Percentiles rank a stretch among this genome's conserved stretches.
These are phyloP conservation scores for Rhinopithecus roxellana DNA, from an alignment of 2,113 vertebrate species.

Conservation along the genomic window DNA sequence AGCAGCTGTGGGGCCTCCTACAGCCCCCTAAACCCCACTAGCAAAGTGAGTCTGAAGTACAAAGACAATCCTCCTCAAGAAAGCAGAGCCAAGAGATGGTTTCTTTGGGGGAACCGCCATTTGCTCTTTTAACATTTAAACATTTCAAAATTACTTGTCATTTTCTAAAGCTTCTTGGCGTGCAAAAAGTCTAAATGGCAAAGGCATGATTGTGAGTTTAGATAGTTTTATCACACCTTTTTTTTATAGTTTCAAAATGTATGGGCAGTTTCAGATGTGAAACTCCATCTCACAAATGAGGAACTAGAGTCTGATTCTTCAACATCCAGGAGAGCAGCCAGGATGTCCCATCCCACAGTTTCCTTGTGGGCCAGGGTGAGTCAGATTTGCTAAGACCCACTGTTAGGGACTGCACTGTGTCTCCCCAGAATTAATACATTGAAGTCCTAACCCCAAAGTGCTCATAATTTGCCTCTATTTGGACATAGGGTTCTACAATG, in stretches of 20 bases:
- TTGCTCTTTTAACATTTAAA: background rate
- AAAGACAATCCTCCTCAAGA: rapidly evolving
- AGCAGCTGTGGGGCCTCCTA: background rate
- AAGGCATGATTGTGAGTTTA: background rate
- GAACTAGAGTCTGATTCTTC: background rate
- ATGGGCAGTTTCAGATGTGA: background rate
- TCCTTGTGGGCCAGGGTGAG: background rate
- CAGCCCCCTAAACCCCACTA: rapidly evolving
- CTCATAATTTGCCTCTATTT: background rate
- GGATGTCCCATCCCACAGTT: too few relatives aligned
- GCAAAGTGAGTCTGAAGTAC: background rate
- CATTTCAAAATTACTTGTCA: background rate
- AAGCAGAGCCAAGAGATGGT: background rate
- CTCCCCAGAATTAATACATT: too few relatives aligned
- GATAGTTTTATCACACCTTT: background rate
- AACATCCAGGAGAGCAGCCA: background rate
- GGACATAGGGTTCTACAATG: background rate
- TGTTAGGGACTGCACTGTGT: rapidly evolving
- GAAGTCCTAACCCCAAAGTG: background rate
- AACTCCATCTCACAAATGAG: background rate
- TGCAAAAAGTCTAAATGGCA: background rate
- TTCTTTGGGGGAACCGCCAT: background rate
- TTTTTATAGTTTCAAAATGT: constrained; percentile 33
- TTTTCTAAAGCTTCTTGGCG: background rate
- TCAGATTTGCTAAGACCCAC: background rate